phyloP scores from a whole-genome alignment of 2,888 invertebrate genomes.

The Taphrorychus bicolor region DNA sequence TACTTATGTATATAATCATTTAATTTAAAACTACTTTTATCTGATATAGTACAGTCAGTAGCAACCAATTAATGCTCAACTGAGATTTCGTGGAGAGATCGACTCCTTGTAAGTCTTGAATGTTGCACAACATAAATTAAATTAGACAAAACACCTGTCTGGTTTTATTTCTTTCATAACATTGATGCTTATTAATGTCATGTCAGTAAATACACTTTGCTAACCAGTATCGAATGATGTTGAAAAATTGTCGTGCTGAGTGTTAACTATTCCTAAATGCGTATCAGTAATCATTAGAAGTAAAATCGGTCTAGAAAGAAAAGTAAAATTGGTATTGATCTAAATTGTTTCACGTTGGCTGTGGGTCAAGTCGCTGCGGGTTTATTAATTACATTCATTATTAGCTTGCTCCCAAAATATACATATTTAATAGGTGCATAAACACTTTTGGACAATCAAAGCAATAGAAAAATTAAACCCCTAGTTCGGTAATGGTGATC shows the following conservation, averaged over 20 bases:
- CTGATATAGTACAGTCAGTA: not conserved
- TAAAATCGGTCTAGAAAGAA: not conserved
- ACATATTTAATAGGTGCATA: not conserved
- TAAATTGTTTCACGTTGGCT: not conserved
- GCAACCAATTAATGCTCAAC: not conserved
- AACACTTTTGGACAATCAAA: too few species aligned
- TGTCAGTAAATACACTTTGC: not conserved
- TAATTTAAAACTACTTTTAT: not conserved
- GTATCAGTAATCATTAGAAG: not conserved
- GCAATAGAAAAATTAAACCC: too few species aligned
- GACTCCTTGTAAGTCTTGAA: not conserved
- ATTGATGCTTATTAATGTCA: constrained; percentile 4
- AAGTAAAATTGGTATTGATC: not conserved
- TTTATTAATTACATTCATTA: not conserved
- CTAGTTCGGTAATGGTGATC: too few species aligned
- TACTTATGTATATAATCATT: not conserved
- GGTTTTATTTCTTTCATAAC: not conserved
- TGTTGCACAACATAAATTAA: not conserved
- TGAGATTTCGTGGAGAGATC: not conserved
- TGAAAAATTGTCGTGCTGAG: not conserved
- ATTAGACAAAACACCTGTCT: constrained; percentile 1
- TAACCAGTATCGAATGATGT: not conserved
- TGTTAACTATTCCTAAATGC: not conserved
- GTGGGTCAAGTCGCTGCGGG: not conserved
- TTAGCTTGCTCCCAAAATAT: not conserved